Evolutionary conservation across 2,113 vertebrate species (phyloP).

Genomic region (Melanocharis versteri): DNA sequence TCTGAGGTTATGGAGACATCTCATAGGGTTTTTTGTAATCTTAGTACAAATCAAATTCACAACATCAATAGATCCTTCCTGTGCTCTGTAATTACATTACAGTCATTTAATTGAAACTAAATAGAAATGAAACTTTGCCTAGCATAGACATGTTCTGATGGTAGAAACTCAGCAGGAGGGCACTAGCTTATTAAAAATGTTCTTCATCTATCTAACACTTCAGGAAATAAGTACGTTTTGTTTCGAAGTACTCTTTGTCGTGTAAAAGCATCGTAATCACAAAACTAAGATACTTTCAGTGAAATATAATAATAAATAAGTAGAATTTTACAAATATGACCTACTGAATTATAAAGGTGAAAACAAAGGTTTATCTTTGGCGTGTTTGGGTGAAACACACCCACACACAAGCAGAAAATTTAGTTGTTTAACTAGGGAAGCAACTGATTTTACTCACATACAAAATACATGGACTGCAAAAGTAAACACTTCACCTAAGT

Average conservation of each 20-base stretch:
- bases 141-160: slow-evolving; percentile 76
- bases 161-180: slow-evolving; percentile 67
- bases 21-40: slow-evolving; percentile 42
- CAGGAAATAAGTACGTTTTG: slow-evolving; percentile 23
- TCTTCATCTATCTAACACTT: slow-evolving; percentile 55
- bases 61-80: slow-evolving; percentile 73
- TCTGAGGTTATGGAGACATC: slow-evolving; percentile 47
- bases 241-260: slow-evolving; percentile 11
- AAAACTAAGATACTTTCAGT: background rate
- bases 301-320: background rate
- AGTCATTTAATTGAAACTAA: slow-evolving; percentile 78
- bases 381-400: background rate
- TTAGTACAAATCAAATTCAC: slow-evolving; percentile 76
- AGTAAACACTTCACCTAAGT: background rate
- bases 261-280: background rate
- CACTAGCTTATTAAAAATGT: slow-evolving; percentile 67
- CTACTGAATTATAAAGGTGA: background rate
- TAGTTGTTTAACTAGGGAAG: background rate
- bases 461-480: background rate
- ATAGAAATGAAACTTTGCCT: slow-evolving; percentile 66
- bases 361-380: background rate
- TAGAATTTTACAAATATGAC: background rate
- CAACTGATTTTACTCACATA: background rate
- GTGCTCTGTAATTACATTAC: slow-evolving; percentile 76
- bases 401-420: background rate